A percentile compares a stretch with the other conserved stretches of the same genome.
These are phyloP conservation scores for Rhinella marina DNA, from an alignment of 2,797 vertebrate genomes.

Conservation along the genomic window DNA sequence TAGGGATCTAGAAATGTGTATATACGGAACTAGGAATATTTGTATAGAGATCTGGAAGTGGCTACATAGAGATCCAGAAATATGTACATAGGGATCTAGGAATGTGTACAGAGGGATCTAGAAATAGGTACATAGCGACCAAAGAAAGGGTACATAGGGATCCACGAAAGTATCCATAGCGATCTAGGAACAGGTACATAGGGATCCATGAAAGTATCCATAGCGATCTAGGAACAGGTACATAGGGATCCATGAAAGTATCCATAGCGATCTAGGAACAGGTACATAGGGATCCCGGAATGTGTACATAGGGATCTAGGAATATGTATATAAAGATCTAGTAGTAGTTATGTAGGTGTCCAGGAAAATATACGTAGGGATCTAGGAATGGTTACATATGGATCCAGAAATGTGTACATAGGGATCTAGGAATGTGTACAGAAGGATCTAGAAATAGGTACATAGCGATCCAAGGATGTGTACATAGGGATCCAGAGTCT, in stretches of 20 bases:
- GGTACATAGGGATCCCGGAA: neutral
- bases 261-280: neutral
- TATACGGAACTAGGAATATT: neutral
- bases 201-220: neutral
- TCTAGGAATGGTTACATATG: neutral
- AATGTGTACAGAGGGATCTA: neutral
- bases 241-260: neutral
- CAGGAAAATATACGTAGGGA: neutral
- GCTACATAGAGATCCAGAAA: neutral
- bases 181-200: neutral
- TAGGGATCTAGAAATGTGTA: neutral
- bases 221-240: neutral
- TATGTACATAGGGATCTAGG: neutral
- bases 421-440: neutral
- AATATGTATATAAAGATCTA: no score
- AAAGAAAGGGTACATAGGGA: no score
- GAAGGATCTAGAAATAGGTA: neutral
- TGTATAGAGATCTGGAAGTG: no score
- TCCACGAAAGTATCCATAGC: neutral
- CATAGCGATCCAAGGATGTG: neutral
- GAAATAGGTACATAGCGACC: neutral
- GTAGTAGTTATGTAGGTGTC: neutral
- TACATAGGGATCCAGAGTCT: neutral
- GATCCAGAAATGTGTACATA: neutral
- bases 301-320: neutral